A percentile compares a stretch with the other conserved stretches of the same genome.
Evolutionary conservation across 2,888 invertebrate species (phyloP).

Genomic region (Agrochola lota): DNA sequence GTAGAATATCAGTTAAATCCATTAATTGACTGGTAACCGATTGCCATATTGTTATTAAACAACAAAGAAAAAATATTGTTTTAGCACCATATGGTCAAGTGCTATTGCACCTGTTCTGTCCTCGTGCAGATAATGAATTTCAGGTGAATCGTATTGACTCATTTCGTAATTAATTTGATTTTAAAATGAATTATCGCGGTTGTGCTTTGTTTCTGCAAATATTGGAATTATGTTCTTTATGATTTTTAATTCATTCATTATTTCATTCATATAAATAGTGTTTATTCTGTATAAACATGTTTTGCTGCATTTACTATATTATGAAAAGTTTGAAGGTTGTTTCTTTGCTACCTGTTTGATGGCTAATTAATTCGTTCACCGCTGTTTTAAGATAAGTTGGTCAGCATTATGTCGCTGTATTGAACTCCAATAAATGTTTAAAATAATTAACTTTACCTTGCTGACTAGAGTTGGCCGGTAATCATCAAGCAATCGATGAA

Average conservation of each 20-base stretch:
- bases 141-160: conserved; percentile 29
- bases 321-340: not conserved
- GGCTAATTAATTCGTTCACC: not conserved
- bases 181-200: conserved; percentile 20
- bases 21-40: not conserved
- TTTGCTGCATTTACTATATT: not conserved
- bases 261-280: not conserved
- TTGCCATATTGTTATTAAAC: not conserved
- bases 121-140: conserved; percentile 37
- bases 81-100: conserved; percentile 36
- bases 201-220: conserved; percentile 20
- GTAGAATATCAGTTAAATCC: not conserved
- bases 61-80: conserved; percentile 1
- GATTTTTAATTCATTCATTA: conserved; percentile 6
- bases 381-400: not conserved
- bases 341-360: not conserved
- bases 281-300: not conserved
- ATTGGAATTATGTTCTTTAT: not conserved
- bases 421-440: no score
- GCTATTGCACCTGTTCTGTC: conserved; percentile 20
- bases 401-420: no score
- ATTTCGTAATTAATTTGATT: conserved; percentile 2
- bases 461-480: not conserved
- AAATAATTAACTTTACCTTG: no score
- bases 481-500: not conserved